These are phyloP conservation scores for Drosophila testacea DNA, from an alignment of 2,888 invertebrate genomes.

Conservation along the genomic window DNA sequence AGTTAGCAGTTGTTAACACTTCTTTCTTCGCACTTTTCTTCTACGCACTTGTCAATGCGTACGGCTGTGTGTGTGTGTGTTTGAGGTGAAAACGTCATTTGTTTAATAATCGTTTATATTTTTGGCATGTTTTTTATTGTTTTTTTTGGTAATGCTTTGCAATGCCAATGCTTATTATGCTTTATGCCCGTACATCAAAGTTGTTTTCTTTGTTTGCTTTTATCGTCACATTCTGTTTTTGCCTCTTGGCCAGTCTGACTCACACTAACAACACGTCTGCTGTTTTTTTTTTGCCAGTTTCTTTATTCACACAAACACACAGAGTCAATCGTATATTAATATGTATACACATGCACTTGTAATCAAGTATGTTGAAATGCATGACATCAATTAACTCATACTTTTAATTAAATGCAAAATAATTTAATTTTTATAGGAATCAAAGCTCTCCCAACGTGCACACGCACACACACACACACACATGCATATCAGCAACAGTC, in stretches of 20 bases:
- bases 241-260: constrained; percentile 56
- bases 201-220: constrained; percentile 75
- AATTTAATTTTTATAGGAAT: constrained; percentile 62
- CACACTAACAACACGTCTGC: constrained; percentile 51
- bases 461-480: constrained; percentile 34
- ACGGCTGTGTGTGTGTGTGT: constrained; percentile 11
- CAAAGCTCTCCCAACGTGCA: constrained; percentile 43
- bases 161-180: constrained; percentile 51
- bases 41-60: constrained; percentile 43
- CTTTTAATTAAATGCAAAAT: constrained; percentile 75
- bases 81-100: constrained; percentile 69
- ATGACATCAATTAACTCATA: constrained; percentile 63
- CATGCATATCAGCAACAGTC: constrained; percentile 38
- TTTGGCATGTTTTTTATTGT: constrained; percentile 21
- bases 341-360: constrained; percentile 12
- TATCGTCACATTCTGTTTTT: constrained; percentile 60
- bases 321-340: constrained; percentile 9
- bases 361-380: constrained; percentile 28
- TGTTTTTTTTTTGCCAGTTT: constrained; percentile 28
- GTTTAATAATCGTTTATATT: constrained; percentile 49
- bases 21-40: constrained; percentile 17
- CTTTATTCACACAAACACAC: constrained; percentile 21
- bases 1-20: constrained; percentile 25
- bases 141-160: constrained; percentile 21
- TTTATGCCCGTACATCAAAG: constrained; percentile 49